Base-by-base conservation (phyloP, 30 jellyfish, hydroid and myxozoan species). In the Catostylus mosaicus region DNA sequence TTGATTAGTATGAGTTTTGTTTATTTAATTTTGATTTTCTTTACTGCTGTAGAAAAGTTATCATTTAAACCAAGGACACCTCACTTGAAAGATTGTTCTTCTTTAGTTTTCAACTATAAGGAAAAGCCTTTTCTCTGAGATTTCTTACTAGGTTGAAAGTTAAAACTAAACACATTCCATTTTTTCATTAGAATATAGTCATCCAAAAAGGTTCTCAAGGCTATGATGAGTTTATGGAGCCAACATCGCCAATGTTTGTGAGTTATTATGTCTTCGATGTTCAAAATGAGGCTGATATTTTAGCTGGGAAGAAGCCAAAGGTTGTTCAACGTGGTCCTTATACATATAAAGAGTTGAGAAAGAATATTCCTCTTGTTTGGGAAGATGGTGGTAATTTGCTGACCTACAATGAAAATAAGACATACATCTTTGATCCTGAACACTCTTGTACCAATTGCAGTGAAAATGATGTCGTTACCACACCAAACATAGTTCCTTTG, bases 201-300 rank as follows among this genome's bases (percentile, higher is more conserved):
- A 48, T 94, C 37, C 46, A 67, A 68, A 64, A 79, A 29, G 99
- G 97, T 12, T 66, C 86, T 12, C 91, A 94, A 62, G 96, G 96
- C 4, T 94, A 76, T 51, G 80, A 83, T 20, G 80, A 94, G 48
- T 94, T 95, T 88, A 62, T 60, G 4, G 38, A 79, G 26, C 99
- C 99, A 59, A 90, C 97, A 8, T 79, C 99, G 19, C 99, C 97
- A 33, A 75, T 94, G 73, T 78, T 37, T 67, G 88, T 94, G 99
- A 90, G 89, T 65, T 94, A 76, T 56, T 94, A 75, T 73, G 81
- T 94, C 30, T 94, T 88, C 67, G 93, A 94, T 79, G 60, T 83
- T 50, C 80, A 73, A 23, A 94, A 94, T 84, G 89, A 68, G 3
- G 80, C 78, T 36, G 95, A 73, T 16, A 82, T 83, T 2, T 33